Evolutionary conservation across 2,888 invertebrate genomes (phyloP), one percentile per base, ranked within the genome.

Genomic region (Pegoplata infirma): DNA sequence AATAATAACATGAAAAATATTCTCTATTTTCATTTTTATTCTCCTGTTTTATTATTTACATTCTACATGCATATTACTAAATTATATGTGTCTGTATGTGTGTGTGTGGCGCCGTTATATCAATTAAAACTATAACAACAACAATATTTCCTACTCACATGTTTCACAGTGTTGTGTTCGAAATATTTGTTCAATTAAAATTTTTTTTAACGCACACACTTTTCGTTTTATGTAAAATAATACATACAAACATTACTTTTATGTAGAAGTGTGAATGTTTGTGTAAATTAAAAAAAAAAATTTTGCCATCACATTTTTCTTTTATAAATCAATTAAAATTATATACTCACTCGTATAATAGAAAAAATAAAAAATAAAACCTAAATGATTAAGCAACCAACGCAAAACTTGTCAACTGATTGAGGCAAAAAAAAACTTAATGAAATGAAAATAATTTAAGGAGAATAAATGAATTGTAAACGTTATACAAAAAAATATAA

Each of bases 71-170:
- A 19, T 23, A 21, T 5, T 14, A 28, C 14, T 28, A 7, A 10
- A 21, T n/a, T 23, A 55, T 55, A 23, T 19, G 12, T 1, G 17
- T 49, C 16, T 12, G 14, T 55, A 16, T 51, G 8, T 53, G 16
- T 44, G 10, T 28, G 51, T 36, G 55, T 21, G 78, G 66, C 74
- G 49, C 66, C 66, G 49, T 71, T 67, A 19, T 67, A 51, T 51
- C 46, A 75, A 75, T 75, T 79, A 72, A 71, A 66, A 47, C 36
- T 32, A 55, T 28, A 36, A 14, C 44, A 32, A 17, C 21, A 21
- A 19, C 23, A 28, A 56, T 5, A n/a, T 21, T 69, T 32, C 17
- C 5, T 8, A 25, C 14, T 19, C 14, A 16, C 5, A 4, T 32
- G 10, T 32, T 32, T 10, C n/a, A n/a, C n/a, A 2, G 10, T 32